Evolutionary conservation across 2,113 vertebrate species (phyloP).

Genomic region (Cettia cetti): DNA sequence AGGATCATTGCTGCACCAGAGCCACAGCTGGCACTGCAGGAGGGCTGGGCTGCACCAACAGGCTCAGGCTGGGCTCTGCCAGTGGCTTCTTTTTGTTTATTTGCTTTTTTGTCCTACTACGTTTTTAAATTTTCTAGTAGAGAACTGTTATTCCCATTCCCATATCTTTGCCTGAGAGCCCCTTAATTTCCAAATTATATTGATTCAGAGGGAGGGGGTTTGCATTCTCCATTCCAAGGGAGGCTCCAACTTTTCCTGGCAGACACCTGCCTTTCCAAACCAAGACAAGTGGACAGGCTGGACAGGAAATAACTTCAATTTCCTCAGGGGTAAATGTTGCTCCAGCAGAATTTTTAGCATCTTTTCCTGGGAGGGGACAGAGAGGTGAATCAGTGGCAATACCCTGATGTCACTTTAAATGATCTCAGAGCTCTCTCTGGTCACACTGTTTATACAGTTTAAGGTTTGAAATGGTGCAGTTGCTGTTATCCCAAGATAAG

Average conservation of each 20-base stretch:
- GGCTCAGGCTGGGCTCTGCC: too few relatives aligned
- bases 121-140: too few relatives aligned
- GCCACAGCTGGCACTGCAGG: too few relatives aligned
- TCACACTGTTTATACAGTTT: slow-evolving; percentile 16
- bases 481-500: slow-evolving; percentile 45
- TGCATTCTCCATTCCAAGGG: background rate
- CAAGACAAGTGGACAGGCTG: background rate
- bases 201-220: background rate
- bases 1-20: too few relatives aligned
- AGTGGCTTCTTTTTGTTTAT: too few relatives aligned
- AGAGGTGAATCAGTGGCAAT: background rate
- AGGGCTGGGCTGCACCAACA: too few relatives aligned
- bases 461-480: background rate
- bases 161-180: too few relatives aligned
- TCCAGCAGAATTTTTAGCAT: background rate
- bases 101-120: too few relatives aligned
- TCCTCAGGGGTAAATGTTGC: background rate
- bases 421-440: slow-evolving; percentile 1
- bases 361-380: background rate
- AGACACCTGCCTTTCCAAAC: background rate
- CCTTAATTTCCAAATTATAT: too few relatives aligned
- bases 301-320: background rate
- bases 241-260: background rate
- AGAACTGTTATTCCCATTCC: too few relatives aligned
- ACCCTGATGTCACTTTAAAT: background rate